Evolutionary conservation across 2,113 vertebrate species (phyloP).

Genomic region (Brienomyrus brachyistius): DNA sequence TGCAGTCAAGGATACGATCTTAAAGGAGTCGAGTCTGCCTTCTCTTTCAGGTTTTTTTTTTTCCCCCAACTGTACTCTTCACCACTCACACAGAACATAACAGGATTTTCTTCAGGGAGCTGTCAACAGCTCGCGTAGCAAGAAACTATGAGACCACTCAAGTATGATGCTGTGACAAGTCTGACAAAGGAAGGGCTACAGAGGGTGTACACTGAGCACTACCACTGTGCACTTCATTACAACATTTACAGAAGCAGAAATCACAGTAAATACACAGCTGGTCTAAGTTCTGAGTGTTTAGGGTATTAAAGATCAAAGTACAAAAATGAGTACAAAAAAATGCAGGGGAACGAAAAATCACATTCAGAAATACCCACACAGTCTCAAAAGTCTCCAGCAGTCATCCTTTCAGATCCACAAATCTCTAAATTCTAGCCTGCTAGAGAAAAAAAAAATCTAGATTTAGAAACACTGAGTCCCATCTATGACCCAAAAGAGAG

Average conservation of each 20-base stretch:
- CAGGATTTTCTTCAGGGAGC: conserved; percentile 2
- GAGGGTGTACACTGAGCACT: not conserved
- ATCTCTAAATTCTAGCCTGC: not conserved
- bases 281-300: not conserved
- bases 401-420: not conserved
- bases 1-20: not conserved
- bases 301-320: not conserved
- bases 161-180: not conserved
- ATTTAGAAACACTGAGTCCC: not conserved
- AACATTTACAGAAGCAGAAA: not conserved
- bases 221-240: not conserved
- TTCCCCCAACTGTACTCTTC: not conserved
- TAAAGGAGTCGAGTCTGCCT: not conserved
- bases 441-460: not conserved
- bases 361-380: not conserved
- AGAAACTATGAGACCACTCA: not conserved
- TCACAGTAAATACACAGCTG: not conserved
- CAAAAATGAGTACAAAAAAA: not conserved
- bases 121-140: not conserved
- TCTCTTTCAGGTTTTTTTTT: not conserved
- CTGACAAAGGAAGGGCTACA: not conserved
- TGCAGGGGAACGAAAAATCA: not conserved
- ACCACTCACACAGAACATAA: not conserved
- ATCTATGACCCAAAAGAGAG: not conserved
- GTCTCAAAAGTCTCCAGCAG: not conserved